phyloP scores from a whole-genome alignment of 1,140 invertebrate genomes.

The Diorhabda elongata region DNA sequence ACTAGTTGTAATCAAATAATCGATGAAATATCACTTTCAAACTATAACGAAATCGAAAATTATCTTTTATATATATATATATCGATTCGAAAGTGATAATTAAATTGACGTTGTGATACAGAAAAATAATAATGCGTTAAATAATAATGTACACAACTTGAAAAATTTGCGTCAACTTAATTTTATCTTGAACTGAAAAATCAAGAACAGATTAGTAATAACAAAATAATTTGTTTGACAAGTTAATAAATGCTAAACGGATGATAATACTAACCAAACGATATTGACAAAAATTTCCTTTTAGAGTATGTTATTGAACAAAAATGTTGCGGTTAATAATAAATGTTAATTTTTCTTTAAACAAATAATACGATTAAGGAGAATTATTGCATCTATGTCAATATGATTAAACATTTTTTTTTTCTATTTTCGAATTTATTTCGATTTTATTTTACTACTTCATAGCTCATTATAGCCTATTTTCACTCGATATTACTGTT shows the following conservation, averaged over 20 bases:
- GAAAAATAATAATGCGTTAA: conserved; percentile 13
- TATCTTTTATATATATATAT: neutral
- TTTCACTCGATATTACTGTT: too few relatives aligned
- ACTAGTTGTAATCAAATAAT: neutral
- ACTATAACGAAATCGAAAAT: neutral
- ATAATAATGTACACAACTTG: conserved; percentile 7
- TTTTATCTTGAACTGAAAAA: conserved; percentile 1
- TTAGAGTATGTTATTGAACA: neutral
- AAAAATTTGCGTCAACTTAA: conserved; percentile 14
- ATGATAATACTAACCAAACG: neutral
- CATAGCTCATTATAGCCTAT: too few relatives aligned
- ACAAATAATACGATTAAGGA: neutral
- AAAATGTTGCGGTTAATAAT: neutral
- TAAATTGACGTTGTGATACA: conserved; percentile 15
- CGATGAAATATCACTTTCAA: neutral
- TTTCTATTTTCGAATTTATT: too few relatives aligned
- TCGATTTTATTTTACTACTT: too few relatives aligned
- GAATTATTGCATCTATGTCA: conserved; percentile 13
- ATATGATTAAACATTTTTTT: conserved; percentile 5
- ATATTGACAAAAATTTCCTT: neutral
- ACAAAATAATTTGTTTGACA: conserved; percentile 1
- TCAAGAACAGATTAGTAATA: conserved; percentile 4
- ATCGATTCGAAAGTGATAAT: conserved; percentile 8
- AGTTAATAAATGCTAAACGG: neutral
- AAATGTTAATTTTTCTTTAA: neutral